These are phyloP conservation scores for Rhorus exstirpatorius DNA, from an alignment of 2,888 invertebrate species.

Conservation along the genomic window DNA sequence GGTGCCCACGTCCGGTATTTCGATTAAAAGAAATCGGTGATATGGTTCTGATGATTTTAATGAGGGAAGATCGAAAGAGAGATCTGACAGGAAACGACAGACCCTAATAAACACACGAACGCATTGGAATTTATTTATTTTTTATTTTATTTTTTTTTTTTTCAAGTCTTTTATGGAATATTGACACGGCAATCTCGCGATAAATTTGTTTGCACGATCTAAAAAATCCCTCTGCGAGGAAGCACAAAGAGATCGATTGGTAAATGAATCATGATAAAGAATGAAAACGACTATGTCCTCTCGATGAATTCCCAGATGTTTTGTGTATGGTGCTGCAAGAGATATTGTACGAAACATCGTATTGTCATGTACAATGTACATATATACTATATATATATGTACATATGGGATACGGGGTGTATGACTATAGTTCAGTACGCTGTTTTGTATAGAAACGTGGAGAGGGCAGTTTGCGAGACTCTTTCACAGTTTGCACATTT, in stretches of 20 bases:
- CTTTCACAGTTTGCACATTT: slow-evolving; percentile 69
- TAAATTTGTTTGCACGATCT: too few species aligned
- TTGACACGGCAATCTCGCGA: too few species aligned
- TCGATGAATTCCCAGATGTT: slow-evolving; percentile 67
- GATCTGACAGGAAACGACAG: too few species aligned
- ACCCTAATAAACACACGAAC: too few species aligned
- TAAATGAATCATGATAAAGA: slow-evolving; percentile 60
- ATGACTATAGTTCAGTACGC: slow-evolving; percentile 14
- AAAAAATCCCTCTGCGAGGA: not conserved
- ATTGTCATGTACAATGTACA: too few species aligned
- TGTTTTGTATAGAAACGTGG: slow-evolving; percentile 56
- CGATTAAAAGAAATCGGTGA: too few species aligned
- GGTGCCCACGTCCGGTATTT: too few species aligned
- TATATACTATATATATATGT: slow-evolving; percentile 6
- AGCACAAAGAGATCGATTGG: not conserved
- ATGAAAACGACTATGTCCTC: slow-evolving; percentile 60
- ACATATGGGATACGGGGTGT: slow-evolving; percentile 8
- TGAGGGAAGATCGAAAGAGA: too few species aligned
- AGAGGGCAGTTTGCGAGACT: slow-evolving; percentile 68
- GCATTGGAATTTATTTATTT: too few species aligned
- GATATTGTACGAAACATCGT: not conserved
- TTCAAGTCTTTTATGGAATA: not conserved
- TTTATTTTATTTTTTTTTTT: too few species aligned
- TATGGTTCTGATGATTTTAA: too few species aligned
- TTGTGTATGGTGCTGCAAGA: slow-evolving; percentile 15